Conservation (phyloP, 2,888 invertebrate species). For the Himalopsyche kuldschensis region DNA sequence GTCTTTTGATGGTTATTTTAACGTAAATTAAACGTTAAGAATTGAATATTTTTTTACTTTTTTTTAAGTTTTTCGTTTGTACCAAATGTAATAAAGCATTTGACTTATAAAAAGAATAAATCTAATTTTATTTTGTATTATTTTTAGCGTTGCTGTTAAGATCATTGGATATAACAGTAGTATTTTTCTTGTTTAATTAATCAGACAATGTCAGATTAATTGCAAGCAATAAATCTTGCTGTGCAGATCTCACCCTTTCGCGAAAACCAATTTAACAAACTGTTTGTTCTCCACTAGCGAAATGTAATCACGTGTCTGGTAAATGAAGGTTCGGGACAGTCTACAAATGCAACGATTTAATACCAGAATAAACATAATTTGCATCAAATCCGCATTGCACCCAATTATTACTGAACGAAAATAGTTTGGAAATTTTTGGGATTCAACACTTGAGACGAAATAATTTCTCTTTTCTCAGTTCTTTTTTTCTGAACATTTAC, state of each 20-base stretch:
- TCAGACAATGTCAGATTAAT: constrained; percentile 34
- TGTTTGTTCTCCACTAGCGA: background rate
- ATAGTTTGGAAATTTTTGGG: too few relatives aligned
- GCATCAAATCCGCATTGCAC: background rate
- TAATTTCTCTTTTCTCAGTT: too few relatives aligned
- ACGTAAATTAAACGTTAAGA: too few relatives aligned
- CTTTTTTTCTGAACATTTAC: too few relatives aligned
- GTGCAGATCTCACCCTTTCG: constrained; percentile 13
- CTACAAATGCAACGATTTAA: constrained; percentile 28
- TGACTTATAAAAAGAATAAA: too few relatives aligned
- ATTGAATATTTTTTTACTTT: too few relatives aligned
- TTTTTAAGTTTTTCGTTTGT: too few relatives aligned
- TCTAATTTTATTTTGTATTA: too few relatives aligned
- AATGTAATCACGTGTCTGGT: constrained; percentile 26
- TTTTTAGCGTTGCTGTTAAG: too few relatives aligned
- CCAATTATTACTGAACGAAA: background rate
- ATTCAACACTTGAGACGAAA: too few relatives aligned
- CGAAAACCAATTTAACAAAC: constrained; percentile 13
- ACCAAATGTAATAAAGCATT: too few relatives aligned
- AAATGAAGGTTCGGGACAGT: constrained; percentile 20
- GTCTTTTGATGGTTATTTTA: too few relatives aligned
- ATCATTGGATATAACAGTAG: constrained; percentile 2
- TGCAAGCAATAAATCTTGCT: constrained; percentile 32
- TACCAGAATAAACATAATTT: constrained; percentile 7
- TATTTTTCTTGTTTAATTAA: constrained; percentile 26